Conservation (phyloP, 2,113 vertebrate genomes). For the Callipepla squamata region DNA sequence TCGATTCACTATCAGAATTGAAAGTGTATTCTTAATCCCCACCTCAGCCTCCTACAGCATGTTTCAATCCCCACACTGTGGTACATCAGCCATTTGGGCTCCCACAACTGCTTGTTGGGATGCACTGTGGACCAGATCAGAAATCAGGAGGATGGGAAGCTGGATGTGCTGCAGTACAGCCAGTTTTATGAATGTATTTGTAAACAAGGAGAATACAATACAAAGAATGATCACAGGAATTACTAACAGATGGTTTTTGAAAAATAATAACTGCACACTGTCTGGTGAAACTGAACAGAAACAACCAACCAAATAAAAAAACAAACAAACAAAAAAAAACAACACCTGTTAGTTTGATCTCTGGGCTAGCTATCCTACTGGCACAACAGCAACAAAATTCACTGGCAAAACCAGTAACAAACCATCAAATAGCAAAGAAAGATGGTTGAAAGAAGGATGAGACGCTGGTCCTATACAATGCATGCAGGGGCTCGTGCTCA, state of each 20-base stretch:
- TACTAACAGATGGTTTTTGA: accelerated
- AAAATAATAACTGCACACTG: background rate
- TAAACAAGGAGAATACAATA: background rate
- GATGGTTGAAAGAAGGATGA: background rate
- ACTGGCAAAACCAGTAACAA: background rate
- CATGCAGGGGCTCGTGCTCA: background rate
- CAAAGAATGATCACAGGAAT: background rate
- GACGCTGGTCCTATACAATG: background rate
- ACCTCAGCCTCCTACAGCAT: background rate
- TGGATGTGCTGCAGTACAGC: background rate
- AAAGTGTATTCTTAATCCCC: background rate
- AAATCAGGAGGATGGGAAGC: background rate
- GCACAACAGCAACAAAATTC: background rate
- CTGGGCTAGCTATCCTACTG: background rate
- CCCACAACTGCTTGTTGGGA: background rate
- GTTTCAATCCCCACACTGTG: accelerated
- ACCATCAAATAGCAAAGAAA: background rate
- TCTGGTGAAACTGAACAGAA: background rate
- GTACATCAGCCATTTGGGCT: background rate
- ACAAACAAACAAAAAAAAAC: background rate
- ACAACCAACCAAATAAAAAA: background rate
- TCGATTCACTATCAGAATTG: background rate
- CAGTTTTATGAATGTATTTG: background rate
- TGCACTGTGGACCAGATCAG: background rate
- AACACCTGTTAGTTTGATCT: background rate